phyloP scores from a whole-genome alignment of 2,113 vertebrate genomes.

The Ptilonorhynchus violaceus region DNA sequence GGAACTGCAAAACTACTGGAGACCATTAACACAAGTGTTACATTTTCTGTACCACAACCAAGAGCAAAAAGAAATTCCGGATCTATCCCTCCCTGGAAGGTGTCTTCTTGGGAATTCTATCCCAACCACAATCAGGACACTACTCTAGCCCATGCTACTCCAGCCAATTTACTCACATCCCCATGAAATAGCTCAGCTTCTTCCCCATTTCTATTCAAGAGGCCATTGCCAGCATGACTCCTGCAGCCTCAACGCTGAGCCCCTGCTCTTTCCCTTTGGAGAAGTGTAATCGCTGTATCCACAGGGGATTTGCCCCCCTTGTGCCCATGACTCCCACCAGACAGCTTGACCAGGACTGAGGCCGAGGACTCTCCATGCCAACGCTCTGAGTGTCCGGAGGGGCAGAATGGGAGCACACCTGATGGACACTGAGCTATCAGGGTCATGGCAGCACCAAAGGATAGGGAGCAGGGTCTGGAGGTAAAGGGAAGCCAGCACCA shows the following conservation, averaged over 20 bases:
- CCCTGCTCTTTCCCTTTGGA: neutral
- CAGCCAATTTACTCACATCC: neutral
- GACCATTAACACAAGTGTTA: neutral
- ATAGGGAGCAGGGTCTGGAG: neutral
- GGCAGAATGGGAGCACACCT: accelerated
- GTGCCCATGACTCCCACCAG: neutral
- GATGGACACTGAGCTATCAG: neutral
- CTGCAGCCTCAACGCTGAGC: neutral
- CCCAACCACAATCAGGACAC: neutral
- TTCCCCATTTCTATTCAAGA: neutral
- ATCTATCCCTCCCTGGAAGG: too few relatives aligned
- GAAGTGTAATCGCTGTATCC: neutral
- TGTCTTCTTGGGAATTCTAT: neutral
- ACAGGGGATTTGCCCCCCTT: accelerated
- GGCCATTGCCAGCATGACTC: neutral
- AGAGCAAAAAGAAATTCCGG: neutral
- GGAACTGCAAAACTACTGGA: neutral
- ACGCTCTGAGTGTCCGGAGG: accelerated
- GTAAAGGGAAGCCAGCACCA: neutral
- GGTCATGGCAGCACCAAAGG: accelerated
- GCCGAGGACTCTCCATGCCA: neutral
- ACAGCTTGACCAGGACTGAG: neutral
- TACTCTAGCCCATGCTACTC: neutral
- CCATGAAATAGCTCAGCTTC: accelerated
- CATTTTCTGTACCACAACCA: neutral